These are phyloP conservation scores for Diploptera punctata DNA, from an alignment of 2,888 invertebrate species.

Conservation along the genomic window DNA sequence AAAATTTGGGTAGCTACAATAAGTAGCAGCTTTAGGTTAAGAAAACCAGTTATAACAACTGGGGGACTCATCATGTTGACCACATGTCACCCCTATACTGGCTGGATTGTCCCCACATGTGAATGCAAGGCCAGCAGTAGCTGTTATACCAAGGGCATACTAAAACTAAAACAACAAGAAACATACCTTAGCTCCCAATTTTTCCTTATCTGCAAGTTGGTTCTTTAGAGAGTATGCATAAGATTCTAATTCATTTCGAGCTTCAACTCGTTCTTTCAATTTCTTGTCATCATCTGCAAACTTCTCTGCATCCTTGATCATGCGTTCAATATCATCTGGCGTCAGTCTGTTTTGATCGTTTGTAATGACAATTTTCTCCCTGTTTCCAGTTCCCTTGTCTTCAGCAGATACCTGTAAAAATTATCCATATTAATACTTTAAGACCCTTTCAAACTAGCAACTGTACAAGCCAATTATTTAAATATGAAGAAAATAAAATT, in stretches of 20 bases:
- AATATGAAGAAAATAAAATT: constrained; percentile 1
- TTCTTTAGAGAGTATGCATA: constrained; percentile 98
- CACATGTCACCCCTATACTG: no score
- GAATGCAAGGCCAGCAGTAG: background rate
- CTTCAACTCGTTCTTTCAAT: constrained; percentile 93
- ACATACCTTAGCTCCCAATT: constrained; percentile 85
- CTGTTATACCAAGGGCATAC: background rate
- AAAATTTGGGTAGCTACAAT: no score
- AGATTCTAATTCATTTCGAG: constrained; percentile 95
- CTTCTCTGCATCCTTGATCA: constrained; percentile 99
- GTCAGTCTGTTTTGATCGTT: constrained; percentile 97
- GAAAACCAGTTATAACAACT: no score
- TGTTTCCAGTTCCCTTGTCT: constrained; percentile 98
- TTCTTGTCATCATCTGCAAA: constrained; percentile 99
- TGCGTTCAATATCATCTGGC: constrained; percentile 97
- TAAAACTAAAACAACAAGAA: no score
- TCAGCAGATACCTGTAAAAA: constrained; percentile 91
- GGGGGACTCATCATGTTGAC: no score
- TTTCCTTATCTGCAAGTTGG: constrained; percentile 95
- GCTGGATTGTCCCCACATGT: background rate
- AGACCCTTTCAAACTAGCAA: no score
- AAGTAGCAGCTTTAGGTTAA: no score
- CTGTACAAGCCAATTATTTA: background rate
- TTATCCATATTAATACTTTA: no score
- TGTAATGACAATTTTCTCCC: constrained; percentile 98